These are phyloP conservation scores for Anticlea derivata DNA, from an alignment of 2,888 invertebrate genomes.

Conservation along the genomic window DNA sequence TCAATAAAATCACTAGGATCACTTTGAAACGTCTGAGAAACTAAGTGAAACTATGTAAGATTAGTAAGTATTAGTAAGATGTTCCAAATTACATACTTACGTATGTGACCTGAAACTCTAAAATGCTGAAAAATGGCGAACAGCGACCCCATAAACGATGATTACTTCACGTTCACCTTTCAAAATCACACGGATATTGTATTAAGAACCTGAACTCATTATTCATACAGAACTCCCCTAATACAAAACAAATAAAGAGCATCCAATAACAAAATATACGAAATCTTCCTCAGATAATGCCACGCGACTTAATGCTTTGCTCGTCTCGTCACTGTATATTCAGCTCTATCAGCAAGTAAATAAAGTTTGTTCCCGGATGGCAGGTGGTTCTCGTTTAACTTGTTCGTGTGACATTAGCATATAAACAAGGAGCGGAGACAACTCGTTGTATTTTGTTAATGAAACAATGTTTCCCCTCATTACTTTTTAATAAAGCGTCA, in stretches of 20 bases:
- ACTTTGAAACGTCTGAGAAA: too few relatives aligned
- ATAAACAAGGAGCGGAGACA: constrained; percentile 41
- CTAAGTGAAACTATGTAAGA: too few relatives aligned
- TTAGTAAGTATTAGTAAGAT: too few relatives aligned
- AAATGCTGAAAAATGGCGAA: too few relatives aligned
- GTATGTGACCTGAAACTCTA: too few relatives aligned
- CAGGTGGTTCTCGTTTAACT: constrained; percentile 27
- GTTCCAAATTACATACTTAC: too few relatives aligned
- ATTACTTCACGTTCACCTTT: background rate
- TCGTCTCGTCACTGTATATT: constrained; percentile 2
- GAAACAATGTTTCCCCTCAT: constrained; percentile 35
- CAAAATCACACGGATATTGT: background rate
- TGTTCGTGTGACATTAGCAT: constrained; percentile 40
- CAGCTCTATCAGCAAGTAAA: constrained; percentile 6
- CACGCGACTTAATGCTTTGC: constrained; percentile 21
- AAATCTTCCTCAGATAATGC: constrained; percentile 34
- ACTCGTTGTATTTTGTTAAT: constrained; percentile 37
- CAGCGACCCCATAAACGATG: background rate
- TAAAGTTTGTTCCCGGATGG: constrained; percentile 11
- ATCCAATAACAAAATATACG: constrained; percentile 33
- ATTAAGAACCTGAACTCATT: constrained; percentile 7
- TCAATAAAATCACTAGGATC: too few relatives aligned
- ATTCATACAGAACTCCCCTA: constrained; percentile 15
- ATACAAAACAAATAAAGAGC: constrained; percentile 28
- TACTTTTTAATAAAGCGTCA: constrained; percentile 36